Percentiles rank a stretch among this genome's conserved stretches.
phyloP scores from a whole-genome alignment of 1,140 invertebrate genomes.

The Drosophila ficusphila region DNA sequence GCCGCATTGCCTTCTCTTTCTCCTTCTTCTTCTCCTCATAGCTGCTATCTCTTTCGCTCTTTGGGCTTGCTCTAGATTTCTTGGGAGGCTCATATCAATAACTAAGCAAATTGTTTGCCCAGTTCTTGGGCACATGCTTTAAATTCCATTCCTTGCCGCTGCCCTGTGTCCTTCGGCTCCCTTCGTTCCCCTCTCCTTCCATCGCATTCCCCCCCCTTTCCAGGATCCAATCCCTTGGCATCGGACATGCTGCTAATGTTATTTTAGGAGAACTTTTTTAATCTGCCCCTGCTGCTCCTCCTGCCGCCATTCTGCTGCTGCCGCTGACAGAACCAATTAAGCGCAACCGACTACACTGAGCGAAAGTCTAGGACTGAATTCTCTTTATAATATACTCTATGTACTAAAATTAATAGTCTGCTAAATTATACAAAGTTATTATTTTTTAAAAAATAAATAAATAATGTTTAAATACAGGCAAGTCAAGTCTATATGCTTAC shows the following conservation, averaged over 20 bases:
- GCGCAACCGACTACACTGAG: conserved; percentile 71
- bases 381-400: not conserved
- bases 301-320: conserved; percentile 53
- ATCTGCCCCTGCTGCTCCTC: conserved; percentile 60
- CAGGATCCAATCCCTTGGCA: conserved; percentile 24
- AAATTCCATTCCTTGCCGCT: conserved; percentile 61
- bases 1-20: conserved; percentile 25
- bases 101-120: conserved; percentile 81
- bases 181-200: not conserved
- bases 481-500: too few species aligned
- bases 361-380: conserved; percentile 51
- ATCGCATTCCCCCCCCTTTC: not conserved
- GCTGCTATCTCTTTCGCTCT: not conserved
- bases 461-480: too few species aligned
- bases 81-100: conserved; percentile 69
- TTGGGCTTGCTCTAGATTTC: conserved; percentile 17
- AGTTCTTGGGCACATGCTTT: conserved; percentile 72
- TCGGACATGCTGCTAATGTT: conserved; percentile 70
- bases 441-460: too few species aligned
- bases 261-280: conserved; percentile 81
- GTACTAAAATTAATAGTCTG: not conserved
- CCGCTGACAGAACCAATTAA: conserved; percentile 81
- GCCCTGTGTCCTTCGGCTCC: conserved; percentile 1
- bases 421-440: too few species aligned
- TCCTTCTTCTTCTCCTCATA: not conserved